These are phyloP conservation scores for Phaethornis superciliosus DNA, from an alignment of 2,113 vertebrate species.

Conservation along the genomic window DNA sequence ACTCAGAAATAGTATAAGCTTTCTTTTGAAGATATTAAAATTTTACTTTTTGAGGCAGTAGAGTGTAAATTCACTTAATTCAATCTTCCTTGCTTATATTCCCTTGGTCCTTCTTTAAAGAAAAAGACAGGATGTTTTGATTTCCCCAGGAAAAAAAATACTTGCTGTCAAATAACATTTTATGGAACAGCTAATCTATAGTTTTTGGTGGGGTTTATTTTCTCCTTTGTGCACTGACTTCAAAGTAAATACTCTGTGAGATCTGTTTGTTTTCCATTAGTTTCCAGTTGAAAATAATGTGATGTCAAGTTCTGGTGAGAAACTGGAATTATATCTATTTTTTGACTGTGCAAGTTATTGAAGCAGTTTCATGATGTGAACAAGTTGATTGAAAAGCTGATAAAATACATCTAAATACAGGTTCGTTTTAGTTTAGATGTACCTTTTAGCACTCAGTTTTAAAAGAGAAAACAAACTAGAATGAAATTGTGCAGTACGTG, in stretches of 20 bases:
- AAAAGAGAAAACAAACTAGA: neutral
- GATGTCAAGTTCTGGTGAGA: neutral
- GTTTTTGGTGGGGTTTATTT: neutral
- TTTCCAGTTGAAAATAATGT: neutral
- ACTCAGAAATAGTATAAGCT: neutral
- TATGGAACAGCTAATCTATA: neutral
- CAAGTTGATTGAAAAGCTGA: neutral
- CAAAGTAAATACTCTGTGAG: neutral
- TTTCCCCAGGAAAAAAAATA: neutral
- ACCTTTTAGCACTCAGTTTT: neutral
- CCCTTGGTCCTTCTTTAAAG: accelerated
- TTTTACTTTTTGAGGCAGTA: neutral
- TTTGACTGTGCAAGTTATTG: neutral
- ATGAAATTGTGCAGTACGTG: neutral
- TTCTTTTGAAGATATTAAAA: neutral
- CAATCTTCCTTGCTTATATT: neutral
- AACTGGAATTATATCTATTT: neutral
- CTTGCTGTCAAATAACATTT: neutral
- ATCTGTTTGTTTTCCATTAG: neutral
- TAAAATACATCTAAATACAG: neutral
- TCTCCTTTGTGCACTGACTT: neutral
- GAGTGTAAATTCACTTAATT: neutral
- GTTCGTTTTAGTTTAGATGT: neutral
- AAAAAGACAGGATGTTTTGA: neutral
- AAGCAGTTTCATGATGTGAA: neutral